Evolutionary conservation across 2,888 invertebrate species (phyloP), one percentile per base, ranked within the genome.

Genomic region (Cryptosula pallasiana): DNA sequence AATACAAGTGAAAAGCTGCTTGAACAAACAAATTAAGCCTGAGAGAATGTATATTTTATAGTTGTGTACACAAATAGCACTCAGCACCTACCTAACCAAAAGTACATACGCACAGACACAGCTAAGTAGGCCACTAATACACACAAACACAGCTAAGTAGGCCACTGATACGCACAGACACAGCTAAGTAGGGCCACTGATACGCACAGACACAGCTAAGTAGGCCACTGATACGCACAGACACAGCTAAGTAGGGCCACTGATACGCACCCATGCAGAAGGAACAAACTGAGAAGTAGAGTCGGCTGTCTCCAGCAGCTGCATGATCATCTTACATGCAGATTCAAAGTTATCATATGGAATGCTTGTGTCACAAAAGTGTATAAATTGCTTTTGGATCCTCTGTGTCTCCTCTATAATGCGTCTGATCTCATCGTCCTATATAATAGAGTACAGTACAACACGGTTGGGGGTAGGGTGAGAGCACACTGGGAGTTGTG

Each of bases 361-460:
- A 75, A 96, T 90, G 72, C 92, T 90, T 82, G 91, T 86, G 85
- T 97, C 95, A 79, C 96, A 94, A 87, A 94, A 94, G 84, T 94
- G 94, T 81, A 94, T 93, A 84, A 94, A 92, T 74, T 92, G 91
- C 77, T 94, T 89, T 84, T 94, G 92, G 76, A 95, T 89, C 77
- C 92, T 91, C 13, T 93, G 90, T 35, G 69, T 70, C 29, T 74
- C 74, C 45, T 74, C 74, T 69, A 58, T 45, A 13, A 70, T 70
- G 23, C 70, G 70, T 3, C 29, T 3, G 3, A 54, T 70, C 25
- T 70, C 70, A 36, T n/a, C 70, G 16, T 70, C 70, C 70, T 70
- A 45, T 20, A 20, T 45, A 20, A n/a, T n/a, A n/a, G n/a, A n/a
- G n/a, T n/a, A n/a, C n/a, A n/a, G n/a, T n/a, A n/a, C n/a, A n/a